Evolutionary conservation across 2,888 invertebrate genomes (phyloP), one percentile per base, ranked within the genome.

Genomic region (Cephus pygmeus): DNA sequence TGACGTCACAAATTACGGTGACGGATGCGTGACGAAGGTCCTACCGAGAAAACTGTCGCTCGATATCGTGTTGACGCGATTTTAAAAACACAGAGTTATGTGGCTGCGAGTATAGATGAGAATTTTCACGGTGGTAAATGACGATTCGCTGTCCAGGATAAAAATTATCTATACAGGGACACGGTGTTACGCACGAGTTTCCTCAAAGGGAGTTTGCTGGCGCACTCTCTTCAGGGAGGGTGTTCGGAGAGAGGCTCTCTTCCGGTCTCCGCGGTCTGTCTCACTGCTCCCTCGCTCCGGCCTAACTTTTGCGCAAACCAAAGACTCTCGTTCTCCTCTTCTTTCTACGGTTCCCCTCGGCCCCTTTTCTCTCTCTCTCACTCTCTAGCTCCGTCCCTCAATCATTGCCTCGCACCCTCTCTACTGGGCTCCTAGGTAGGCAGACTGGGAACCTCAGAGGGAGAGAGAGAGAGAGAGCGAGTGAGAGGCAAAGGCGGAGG

Each of bases 241-340:
- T 85, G 84, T 87, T 84, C 84, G 86, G 86, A 87, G 86, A 87
- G 86, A 86, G 84, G 87, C 84, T 86, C 87, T 79, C 88, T 89
- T 89, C 88, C 88, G 89, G 89, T 88, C 88, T 86, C 87, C 86
- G 87, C 86, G 87, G 83, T 87, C 86, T 88, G 86, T 87, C 86
- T 88, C 86, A 87, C 87, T 85, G 85, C 82, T 87, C 84, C 56
- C 85, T 84, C 86, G 86, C 85, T 84, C 82, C 84, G 85, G 85
- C 85, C 86, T 87, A 87, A 88, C 88, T 89, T 89, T 89, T 89
- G 89, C 89, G 89, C 89, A 89, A 89, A 89, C 86, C 87, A 76
- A 77, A 79, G 85, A 83, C 86, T 85, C 73, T 74, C 74, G 30
- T 11, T 74, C 36, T 74, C 74, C 34, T 71, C 74, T 33, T 35